phyloP scores from a whole-genome alignment of 2,888 invertebrate species.

The Colostygia pectinataria region DNA sequence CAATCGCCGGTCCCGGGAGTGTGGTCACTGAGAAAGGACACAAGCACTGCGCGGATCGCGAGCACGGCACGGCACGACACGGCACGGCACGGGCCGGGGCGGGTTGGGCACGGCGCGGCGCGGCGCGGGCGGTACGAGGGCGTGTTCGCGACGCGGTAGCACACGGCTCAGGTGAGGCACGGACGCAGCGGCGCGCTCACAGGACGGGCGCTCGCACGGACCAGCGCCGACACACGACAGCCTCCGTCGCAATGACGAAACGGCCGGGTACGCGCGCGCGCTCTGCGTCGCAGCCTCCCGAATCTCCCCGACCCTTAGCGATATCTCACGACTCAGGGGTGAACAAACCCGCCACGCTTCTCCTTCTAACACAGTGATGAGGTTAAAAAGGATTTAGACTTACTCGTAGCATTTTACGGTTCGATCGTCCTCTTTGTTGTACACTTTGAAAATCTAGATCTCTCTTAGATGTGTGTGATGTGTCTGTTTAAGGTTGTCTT shows the following conservation, averaged over 20 bases:
- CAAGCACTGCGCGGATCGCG: slow-evolving; percentile 71
- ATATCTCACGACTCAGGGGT: slow-evolving; percentile 71
- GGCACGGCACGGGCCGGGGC: slow-evolving; percentile 47
- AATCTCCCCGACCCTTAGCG: slow-evolving; percentile 65
- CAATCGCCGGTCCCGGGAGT: slow-evolving; percentile 88
- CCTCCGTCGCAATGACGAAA: slow-evolving; percentile 82
- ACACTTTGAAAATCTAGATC: slow-evolving; percentile 53
- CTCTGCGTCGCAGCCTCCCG: slow-evolving; percentile 76
- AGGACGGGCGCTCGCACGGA: slow-evolving; percentile 72
- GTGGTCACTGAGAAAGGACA: slow-evolving; percentile 83
- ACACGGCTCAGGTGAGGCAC: slow-evolving; percentile 52
- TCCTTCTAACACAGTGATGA: slow-evolving; percentile 78
- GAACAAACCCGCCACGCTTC: slow-evolving; percentile 79
- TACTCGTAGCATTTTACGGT: slow-evolving; percentile 72
- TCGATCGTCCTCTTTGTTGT: slow-evolving; percentile 59
- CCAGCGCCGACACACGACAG: slow-evolving; percentile 80
- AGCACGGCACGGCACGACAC: slow-evolving; percentile 47
- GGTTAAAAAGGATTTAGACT: slow-evolving; percentile 80
- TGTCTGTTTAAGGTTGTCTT: slow-evolving; percentile 36
- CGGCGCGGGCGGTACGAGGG: slow-evolving; percentile 42
- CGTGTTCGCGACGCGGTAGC: slow-evolving; percentile 42
- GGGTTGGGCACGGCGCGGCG: slow-evolving; percentile 44
- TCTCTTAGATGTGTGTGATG: slow-evolving; percentile 44
- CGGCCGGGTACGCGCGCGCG: slow-evolving; percentile 82
- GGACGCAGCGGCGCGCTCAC: slow-evolving; percentile 50